Evolutionary conservation across 64 coral and sea anemone species (phyloP).

Genomic region (Dendrophyllia cribrosa): DNA sequence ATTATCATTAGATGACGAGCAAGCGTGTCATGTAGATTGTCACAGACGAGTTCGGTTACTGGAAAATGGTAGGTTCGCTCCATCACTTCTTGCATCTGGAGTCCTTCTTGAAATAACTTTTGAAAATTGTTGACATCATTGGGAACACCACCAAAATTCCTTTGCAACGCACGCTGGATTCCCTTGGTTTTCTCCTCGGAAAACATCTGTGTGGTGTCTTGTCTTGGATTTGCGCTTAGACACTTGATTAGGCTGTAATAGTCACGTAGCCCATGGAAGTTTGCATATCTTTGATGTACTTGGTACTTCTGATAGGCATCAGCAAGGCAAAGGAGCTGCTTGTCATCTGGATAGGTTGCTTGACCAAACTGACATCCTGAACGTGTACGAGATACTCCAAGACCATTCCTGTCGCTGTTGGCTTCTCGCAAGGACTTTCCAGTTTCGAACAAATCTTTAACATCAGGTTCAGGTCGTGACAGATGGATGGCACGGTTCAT

Average conservation of each 20-base stretch:
- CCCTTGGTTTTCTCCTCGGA: slow-evolving; percentile 46
- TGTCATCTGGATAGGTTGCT: slow-evolving; percentile 31
- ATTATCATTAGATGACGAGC: slow-evolving; percentile 87
- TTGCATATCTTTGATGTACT: slow-evolving; percentile 62
- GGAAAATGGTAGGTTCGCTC: neutral
- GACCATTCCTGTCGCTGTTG: neutral
- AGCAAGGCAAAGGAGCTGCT: slow-evolving; percentile 57
- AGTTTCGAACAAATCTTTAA: slow-evolving; percentile 68
- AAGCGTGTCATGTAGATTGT: slow-evolving; percentile 69
- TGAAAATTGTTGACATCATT: slow-evolving; percentile 67
- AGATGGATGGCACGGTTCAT: slow-evolving; percentile 95
- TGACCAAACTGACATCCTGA: neutral
- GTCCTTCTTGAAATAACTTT: slow-evolving; percentile 45
- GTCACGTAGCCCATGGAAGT: slow-evolving; percentile 91
- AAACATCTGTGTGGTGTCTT: neutral
- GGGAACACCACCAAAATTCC: slow-evolving; percentile 84
- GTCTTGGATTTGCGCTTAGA: slow-evolving; percentile 41
- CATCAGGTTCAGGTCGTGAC: slow-evolving; percentile 80
- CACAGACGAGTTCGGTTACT: slow-evolving; percentile 50
- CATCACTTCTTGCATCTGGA: neutral
- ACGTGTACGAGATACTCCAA: slow-evolving; percentile 12
- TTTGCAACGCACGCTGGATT: slow-evolving; percentile 65
- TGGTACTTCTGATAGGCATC: slow-evolving; percentile 77
- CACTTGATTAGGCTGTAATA: slow-evolving; percentile 88
- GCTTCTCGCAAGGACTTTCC: slow-evolving; percentile 65